Evolutionary conservation across 1,140 invertebrate genomes (phyloP), one percentile per base, ranked within the genome.

Genomic region (Parasteatoda tepidariorum): DNA sequence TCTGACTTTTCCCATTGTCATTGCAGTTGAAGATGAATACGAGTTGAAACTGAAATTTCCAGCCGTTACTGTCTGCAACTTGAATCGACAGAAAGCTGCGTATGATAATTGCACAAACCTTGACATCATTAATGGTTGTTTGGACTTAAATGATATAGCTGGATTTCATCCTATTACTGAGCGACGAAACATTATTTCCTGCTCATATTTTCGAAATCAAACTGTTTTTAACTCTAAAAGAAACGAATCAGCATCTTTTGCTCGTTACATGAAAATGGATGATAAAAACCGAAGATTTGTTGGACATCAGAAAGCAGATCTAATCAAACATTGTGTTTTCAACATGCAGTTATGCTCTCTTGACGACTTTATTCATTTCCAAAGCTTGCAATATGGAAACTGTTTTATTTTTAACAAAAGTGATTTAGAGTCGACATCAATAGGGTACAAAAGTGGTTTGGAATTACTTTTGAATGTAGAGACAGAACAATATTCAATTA

Each of bases 11-110:
- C 78, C 78, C n/a, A 34, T 82, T 1, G 6, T 82, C 3, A 15
- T 82, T 1, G 31, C n/a, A 13, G n/a, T 61, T 4, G 15, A 61
- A 54, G 7, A 34, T 0, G 30, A 82, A 48, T 11, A 31, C 18
- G n/a, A 18, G 3, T 0, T 3, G 3, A n/a, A 3, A 0, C 11
- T 30, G 0, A 24, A 59, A 9, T 81, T 81, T 54, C 78, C 78
- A 2, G 66, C 78, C 2, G 78, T 82, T 18, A 82, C 66, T 5
- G 31, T 82, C 24, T 82, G 78, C 26, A 82, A 71, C 18, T 2
- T 48, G 13, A 82, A 82, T 62, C 11, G 67, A 48, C 31, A 70
- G 18, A 70, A 61, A 22, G 26, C 13, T n/a, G 2, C 61, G 13
- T 71, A 30, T 33, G 18, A 31, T 3, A 1, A 34, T 0, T 82